Conservation (phyloP, 2,797 vertebrate genomes). For the Rhinophrynus dorsalis region DNA sequence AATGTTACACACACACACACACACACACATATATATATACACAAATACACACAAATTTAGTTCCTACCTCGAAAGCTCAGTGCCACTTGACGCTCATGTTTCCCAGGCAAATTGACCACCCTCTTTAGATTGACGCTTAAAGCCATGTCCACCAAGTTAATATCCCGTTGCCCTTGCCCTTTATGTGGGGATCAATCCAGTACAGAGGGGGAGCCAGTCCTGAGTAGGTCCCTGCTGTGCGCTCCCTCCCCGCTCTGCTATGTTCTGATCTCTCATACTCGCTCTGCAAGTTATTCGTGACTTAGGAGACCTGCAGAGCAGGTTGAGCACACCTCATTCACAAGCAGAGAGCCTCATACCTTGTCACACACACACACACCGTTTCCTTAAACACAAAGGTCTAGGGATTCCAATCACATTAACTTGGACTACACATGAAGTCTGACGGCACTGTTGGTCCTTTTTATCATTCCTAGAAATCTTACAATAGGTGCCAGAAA, state of each 20-base stretch:
- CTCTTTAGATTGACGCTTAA: conserved; percentile 75
- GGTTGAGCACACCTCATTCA: conserved; percentile 32
- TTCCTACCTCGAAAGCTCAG: conserved; percentile 79
- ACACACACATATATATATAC: background rate
- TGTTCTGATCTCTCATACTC: background rate
- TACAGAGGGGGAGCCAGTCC: background rate
- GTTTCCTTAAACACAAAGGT: conserved; percentile 25
- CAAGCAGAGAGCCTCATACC: conserved; percentile 20
- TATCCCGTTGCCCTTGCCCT: background rate
- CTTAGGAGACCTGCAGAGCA: conserved; percentile 35
- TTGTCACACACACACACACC: conserved; percentile 17
- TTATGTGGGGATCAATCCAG: conserved; percentile 13
- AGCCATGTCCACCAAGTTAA: conserved; percentile 70
- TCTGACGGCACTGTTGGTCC: too few relatives aligned
- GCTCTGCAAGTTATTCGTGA: conserved; percentile 28
- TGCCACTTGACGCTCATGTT: conserved; percentile 79
- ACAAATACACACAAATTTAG: background rate
- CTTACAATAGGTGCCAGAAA: too few relatives aligned
- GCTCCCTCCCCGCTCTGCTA: conserved; percentile 11
- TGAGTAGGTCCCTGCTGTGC: background rate
- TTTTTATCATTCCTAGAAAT: too few relatives aligned
- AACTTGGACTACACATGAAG: background rate
- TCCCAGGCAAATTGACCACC: conserved; percentile 79
- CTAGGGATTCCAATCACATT: conserved; percentile 18
- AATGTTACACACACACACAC: background rate